A percentile compares a stretch with the other conserved stretches of the same genome.
Evolutionary conservation across 2,797 vertebrate species (phyloP).

Genomic region (Tamandua tetradactyla): DNA sequence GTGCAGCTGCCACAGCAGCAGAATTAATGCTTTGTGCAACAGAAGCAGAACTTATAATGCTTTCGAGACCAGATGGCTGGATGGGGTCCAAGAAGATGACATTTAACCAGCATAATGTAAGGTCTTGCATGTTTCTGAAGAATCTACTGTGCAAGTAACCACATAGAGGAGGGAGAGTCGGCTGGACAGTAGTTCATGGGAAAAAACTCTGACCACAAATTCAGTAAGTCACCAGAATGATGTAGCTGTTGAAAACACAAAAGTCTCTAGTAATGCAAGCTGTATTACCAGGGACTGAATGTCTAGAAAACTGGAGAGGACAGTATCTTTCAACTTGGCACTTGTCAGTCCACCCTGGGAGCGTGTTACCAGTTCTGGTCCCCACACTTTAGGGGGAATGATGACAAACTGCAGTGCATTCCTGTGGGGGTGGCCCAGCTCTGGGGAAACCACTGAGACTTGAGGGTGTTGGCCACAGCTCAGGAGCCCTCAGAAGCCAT

Average conservation of each 20-base stretch:
- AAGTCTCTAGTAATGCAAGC: not conserved
- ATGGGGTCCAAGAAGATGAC: constrained; percentile 57
- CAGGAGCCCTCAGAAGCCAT: not conserved
- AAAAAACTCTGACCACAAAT: not conserved
- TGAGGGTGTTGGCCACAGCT: not conserved
- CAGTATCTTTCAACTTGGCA: not conserved
- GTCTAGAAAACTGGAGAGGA: not conserved
- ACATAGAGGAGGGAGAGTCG: not conserved
- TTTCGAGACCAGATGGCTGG: constrained; percentile 26
- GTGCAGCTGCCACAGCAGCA: not conserved
- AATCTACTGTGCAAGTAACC: not conserved
- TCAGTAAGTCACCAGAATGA: constrained; percentile 1
- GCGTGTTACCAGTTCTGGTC: not conserved
- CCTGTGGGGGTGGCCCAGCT: not conserved
- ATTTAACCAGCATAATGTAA: constrained; percentile 35
- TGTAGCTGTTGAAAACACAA: not conserved
- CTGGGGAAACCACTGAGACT: not conserved
- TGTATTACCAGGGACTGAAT: not conserved
- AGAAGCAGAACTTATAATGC: not conserved
- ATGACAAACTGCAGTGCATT: not conserved
- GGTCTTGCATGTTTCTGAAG: constrained; percentile 32
- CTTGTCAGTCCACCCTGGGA: not conserved
- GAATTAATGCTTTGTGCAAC: constrained; percentile 44
- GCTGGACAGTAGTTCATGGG: not conserved
- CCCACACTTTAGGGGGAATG: not conserved